Evolutionary conservation across 2,888 invertebrate species (phyloP).

Genomic region (Lepeophtheirus nordmannii): DNA sequence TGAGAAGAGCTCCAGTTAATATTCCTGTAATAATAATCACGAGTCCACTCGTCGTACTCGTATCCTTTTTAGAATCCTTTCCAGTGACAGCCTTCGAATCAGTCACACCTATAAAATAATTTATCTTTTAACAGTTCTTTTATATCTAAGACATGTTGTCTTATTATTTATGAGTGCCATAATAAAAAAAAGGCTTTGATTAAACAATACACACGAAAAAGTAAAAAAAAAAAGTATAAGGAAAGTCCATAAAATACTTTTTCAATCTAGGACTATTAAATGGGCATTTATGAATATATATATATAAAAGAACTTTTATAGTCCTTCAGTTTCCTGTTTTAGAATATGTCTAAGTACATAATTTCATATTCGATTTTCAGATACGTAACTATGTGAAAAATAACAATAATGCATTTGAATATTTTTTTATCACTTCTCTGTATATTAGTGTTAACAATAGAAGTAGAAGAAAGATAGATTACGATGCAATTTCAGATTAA

Average conservation of each 20-base stretch:
- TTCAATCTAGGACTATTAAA: background rate
- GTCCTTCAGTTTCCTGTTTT: background rate
- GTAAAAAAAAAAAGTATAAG: background rate
- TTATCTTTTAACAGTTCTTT: background rate
- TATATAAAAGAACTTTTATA: background rate
- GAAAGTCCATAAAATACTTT: background rate
- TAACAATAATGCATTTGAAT: no score
- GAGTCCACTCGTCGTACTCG: background rate
- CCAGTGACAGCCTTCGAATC: conserved; percentile 21
- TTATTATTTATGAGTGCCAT: no score
- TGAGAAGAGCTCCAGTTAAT: conserved; percentile 9
- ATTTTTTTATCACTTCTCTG: no score
- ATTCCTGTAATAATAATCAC: conserved; percentile 18
- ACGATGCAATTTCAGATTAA: no score
- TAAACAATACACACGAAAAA: background rate
- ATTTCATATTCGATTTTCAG: no score
- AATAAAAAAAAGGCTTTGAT: background rate
- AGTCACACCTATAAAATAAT: conserved; percentile 11
- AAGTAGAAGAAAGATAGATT: no score
- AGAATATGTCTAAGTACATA: background rate
- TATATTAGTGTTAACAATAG: no score
- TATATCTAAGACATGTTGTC: no score
- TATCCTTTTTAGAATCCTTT: conserved; percentile 12
- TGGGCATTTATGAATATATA: background rate
- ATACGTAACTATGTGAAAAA: no score